Evolutionary conservation across 2,797 vertebrate species (phyloP).

Genomic region (Parauchenoglanis ngamensis): DNA sequence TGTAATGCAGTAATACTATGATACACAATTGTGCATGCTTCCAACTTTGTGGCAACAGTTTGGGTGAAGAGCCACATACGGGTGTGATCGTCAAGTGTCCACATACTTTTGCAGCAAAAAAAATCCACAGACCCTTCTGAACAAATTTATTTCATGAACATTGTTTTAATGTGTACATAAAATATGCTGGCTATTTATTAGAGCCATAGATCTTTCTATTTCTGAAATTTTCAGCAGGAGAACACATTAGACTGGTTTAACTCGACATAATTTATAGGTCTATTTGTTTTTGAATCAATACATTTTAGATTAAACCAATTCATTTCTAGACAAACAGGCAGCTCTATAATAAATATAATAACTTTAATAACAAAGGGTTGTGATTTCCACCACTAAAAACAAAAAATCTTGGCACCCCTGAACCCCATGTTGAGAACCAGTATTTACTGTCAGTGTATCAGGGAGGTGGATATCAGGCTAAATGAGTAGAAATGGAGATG

Average conservation of each 20-base stretch:
- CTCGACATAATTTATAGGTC: not conserved
- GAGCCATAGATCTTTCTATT: not conserved
- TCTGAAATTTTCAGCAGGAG: not conserved
- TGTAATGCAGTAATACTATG: not conserved
- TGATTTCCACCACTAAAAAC: not conserved
- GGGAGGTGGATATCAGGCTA: not conserved
- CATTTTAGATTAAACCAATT: not conserved
- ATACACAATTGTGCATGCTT: not conserved
- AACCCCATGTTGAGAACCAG: not conserved
- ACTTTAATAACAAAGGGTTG: not conserved
- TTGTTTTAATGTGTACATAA: not conserved
- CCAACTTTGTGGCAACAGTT: not conserved
- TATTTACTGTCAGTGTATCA: not conserved
- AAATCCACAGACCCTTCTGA: not conserved
- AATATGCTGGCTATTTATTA: not conserved
- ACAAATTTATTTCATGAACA: not conserved
- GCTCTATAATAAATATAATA: not conserved
- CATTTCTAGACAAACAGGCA: not conserved
- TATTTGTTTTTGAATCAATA: not conserved
- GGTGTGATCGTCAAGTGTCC: not conserved
- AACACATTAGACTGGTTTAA: not conserved
- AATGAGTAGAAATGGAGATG: not conserved
- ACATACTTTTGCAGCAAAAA: not conserved
- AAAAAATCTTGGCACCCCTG: not conserved
- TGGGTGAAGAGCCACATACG: not conserved